These are phyloP conservation scores for Notocelia uddmanniana DNA, from an alignment of 2,888 invertebrate genomes.

Conservation along the genomic window DNA sequence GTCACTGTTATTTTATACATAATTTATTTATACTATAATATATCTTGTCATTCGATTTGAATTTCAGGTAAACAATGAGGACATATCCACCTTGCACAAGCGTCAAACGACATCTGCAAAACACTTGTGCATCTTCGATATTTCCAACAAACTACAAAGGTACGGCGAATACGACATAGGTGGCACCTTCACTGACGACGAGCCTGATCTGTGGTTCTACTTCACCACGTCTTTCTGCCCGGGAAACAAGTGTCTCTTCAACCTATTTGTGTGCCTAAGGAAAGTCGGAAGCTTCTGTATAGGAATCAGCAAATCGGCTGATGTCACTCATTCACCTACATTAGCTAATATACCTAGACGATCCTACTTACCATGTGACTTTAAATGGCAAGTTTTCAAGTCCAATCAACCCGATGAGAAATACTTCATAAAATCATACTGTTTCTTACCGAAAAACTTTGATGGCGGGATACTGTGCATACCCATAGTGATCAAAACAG, in stretches of 20 bases:
- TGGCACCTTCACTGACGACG: constrained; percentile 63
- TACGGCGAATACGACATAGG: constrained; percentile 69
- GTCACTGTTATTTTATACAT: not conserved
- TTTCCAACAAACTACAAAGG: constrained; percentile 57
- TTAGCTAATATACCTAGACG: constrained; percentile 45
- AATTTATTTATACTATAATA: not conserved
- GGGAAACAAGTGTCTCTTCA: constrained; percentile 64
- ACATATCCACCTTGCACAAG: constrained; percentile 60
- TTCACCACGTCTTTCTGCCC: constrained; percentile 64
- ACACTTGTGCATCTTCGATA: constrained; percentile 64
- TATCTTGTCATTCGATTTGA: constrained; percentile 13
- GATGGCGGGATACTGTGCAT: constrained; percentile 60
- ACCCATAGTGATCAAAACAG: constrained; percentile 62
- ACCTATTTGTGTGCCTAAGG: constrained; percentile 70
- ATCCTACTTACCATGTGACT: constrained; percentile 49
- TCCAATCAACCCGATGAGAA: constrained; percentile 60
- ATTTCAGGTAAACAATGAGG: constrained; percentile 57
- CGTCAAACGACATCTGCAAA: constrained; percentile 63
- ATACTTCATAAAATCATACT: constrained; percentile 67
- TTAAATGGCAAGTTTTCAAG: constrained; percentile 59
- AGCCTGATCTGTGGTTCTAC: constrained; percentile 74
- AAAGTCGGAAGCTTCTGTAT: constrained; percentile 62
- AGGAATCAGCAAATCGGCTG: constrained; percentile 59
- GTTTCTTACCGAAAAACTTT: constrained; percentile 57
- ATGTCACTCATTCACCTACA: constrained; percentile 49